A percentile compares a stretch with the other conserved stretches of the same genome.
phyloP scores from a whole-genome alignment of 2,888 invertebrate species.

The Chorisops tibialis region DNA sequence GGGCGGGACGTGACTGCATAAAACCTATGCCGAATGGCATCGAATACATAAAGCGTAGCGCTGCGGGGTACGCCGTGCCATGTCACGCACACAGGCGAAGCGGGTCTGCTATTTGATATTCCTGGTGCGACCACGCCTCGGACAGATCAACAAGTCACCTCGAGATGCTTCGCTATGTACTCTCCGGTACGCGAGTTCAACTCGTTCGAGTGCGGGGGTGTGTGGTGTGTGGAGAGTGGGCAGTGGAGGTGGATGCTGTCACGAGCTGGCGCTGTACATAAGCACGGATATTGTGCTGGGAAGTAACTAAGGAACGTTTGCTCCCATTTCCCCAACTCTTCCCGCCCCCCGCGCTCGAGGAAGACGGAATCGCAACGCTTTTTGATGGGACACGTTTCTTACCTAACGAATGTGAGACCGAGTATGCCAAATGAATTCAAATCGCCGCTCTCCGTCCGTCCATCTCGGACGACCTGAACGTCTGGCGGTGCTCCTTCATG shows the following conservation, averaged over 20 bases:
- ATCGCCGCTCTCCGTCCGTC: conserved; percentile 26
- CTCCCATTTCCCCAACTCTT: background rate
- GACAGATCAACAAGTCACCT: conserved; percentile 35
- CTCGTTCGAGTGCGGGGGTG: background rate
- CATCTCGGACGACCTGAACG: conserved; percentile 26
- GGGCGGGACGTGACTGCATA: conserved; percentile 54
- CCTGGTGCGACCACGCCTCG: conserved; percentile 38
- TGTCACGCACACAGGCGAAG: conserved; percentile 5
- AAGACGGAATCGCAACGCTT: conserved; percentile 9
- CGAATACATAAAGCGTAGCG: conserved; percentile 36
- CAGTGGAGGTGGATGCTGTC: conserved; percentile 26
- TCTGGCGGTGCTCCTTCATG: conserved; percentile 21
- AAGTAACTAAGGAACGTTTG: background rate
- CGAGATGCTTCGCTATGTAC: conserved; percentile 7
- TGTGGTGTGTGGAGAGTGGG: conserved; percentile 25
- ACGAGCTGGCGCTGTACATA: conserved; percentile 20
- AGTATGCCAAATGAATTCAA: conserved; percentile 33
- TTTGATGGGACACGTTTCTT: conserved; percentile 28
- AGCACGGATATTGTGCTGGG: conserved; percentile 1
- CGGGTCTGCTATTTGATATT: conserved; percentile 29
- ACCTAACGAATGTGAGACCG: conserved; percentile 31
- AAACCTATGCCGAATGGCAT: conserved; percentile 35
- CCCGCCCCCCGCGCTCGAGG: background rate
- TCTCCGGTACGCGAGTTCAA: background rate
- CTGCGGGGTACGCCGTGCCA: background rate